Conservation (phyloP, 2,797 vertebrate species). For the Sebastes minor region DNA sequence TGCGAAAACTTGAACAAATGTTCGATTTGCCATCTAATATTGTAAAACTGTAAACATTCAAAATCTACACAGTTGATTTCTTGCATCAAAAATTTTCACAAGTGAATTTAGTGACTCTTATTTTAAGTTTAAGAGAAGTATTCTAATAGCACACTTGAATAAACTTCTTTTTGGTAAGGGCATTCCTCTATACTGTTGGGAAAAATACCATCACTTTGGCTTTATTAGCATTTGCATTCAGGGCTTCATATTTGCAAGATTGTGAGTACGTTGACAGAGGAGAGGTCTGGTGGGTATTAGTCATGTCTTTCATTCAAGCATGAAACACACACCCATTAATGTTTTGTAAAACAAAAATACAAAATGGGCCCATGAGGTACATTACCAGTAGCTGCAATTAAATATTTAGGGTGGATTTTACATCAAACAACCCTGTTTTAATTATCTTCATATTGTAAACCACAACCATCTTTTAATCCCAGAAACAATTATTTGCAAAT, state of each 20-base stretch:
- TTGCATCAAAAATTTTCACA: too few species aligned
- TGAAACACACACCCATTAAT: neutral
- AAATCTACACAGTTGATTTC: too few species aligned
- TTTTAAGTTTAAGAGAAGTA: too few species aligned
- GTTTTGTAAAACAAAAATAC: neutral
- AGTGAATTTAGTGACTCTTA: too few species aligned
- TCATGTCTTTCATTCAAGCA: neutral
- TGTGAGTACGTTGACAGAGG: neutral
- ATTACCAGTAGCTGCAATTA: neutral
- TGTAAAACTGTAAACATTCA: too few species aligned
- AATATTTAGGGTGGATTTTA: neutral
- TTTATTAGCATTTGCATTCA: neutral
- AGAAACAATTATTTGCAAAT: neutral
- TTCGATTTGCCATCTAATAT: too few species aligned
- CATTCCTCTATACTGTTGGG: neutral
- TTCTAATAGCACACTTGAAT: too few species aligned
- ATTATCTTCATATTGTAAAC: neutral
- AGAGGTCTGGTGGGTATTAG: neutral
- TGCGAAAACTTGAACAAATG: too few species aligned
- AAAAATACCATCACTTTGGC: neutral
- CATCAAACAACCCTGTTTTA: neutral
- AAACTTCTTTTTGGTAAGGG: too few species aligned
- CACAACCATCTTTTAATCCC: neutral
- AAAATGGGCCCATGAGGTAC: neutral
- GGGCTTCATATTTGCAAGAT: neutral